phyloP scores from a whole-genome alignment of 1,140 invertebrate species.

The Danaus melanippus region DNA sequence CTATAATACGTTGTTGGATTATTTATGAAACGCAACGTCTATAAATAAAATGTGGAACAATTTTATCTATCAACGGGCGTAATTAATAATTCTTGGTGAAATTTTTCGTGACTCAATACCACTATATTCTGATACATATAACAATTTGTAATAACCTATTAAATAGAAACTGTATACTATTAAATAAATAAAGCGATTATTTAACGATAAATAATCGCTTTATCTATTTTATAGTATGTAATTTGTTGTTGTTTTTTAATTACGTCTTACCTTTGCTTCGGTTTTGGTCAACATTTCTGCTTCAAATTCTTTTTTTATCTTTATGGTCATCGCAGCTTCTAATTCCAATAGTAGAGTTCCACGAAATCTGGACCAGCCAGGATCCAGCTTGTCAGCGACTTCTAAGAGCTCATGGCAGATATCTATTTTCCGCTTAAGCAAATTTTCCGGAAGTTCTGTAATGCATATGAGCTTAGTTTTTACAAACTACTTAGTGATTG shows the following conservation, averaged over 20 bases:
- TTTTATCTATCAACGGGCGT: constrained; percentile 21
- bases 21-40: constrained; percentile 4
- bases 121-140: too few species aligned
- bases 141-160: too few species aligned
- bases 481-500: background rate
- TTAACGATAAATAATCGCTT: too few species aligned
- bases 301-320: constrained; percentile 70
- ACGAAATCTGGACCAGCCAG: constrained; percentile 75
- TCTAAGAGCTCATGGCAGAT: constrained; percentile 78
- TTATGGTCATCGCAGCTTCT: constrained; percentile 73
- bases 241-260: too few species aligned
- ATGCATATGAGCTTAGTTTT: background rate
- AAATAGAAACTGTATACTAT: too few species aligned
- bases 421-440: constrained; percentile 75
- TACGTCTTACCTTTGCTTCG: constrained; percentile 59
- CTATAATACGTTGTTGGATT: too few species aligned
- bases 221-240: too few species aligned
- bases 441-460: constrained; percentile 73
- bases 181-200: too few species aligned
- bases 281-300: constrained; percentile 68
- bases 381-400: constrained; percentile 75
- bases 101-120: constrained; percentile 9
- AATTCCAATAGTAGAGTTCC: constrained; percentile 77
- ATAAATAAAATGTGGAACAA: constrained; percentile 30
- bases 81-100: constrained; percentile 15